These are phyloP conservation scores for Fissipunctia ypsillon DNA, from an alignment of 2,888 invertebrate species.

Conservation along the genomic window DNA sequence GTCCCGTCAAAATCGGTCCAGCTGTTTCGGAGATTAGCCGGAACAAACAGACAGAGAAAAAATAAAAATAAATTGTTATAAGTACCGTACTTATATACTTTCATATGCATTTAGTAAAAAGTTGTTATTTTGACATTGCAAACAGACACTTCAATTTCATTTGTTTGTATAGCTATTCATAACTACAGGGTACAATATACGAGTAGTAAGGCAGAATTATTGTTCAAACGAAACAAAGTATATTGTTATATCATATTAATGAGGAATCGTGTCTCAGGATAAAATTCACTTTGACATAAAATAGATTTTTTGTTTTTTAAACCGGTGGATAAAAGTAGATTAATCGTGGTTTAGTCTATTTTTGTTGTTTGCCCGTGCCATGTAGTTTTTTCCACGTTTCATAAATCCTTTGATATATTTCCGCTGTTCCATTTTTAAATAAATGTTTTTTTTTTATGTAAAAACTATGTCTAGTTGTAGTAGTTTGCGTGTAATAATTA, in stretches of 20 bases:
- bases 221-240: slow-evolving; percentile 77
- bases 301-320: slow-evolving; percentile 70
- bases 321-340: slow-evolving; percentile 37
- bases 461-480: not conserved
- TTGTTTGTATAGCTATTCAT: too few species aligned
- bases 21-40: too few species aligned
- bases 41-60: too few species aligned
- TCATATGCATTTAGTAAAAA: too few species aligned
- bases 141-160: too few species aligned
- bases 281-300: slow-evolving; percentile 75
- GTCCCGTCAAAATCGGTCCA: too few species aligned
- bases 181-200: slow-evolving; percentile 58
- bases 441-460: not conserved
- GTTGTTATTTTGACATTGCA: too few species aligned
- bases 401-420: slow-evolving; percentile 29
- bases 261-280: slow-evolving; percentile 75
- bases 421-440: slow-evolving; percentile 1
- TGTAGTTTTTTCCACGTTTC: slow-evolving; percentile 24
- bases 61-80: too few species aligned
- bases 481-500: not conserved
- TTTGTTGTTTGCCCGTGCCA: slow-evolving; percentile 8
- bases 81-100: too few species aligned
- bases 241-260: slow-evolving; percentile 71
- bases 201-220: slow-evolving; percentile 72
- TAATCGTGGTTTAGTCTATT: slow-evolving; percentile 34